Evolutionary conservation across 2,888 invertebrate species (phyloP).

Genomic region (Drepanosiphum platanoidis): DNA sequence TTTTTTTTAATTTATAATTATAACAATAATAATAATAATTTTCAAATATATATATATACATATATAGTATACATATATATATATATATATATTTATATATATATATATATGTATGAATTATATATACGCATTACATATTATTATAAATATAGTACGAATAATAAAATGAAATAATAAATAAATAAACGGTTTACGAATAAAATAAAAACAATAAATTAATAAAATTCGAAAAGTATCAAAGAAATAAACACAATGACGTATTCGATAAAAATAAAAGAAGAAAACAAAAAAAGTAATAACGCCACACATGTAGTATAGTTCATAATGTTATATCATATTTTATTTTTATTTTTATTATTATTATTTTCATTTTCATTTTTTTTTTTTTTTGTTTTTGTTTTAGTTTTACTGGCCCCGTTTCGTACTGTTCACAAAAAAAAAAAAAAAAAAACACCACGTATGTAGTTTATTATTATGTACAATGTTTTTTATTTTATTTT

Average conservation of each 20-base stretch:
- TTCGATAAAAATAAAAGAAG: not conserved
- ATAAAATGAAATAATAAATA: conserved; percentile 24
- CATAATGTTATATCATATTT: not conserved
- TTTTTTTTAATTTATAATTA: conserved; percentile 9
- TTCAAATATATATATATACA: not conserved
- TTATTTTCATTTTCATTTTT: too few relatives aligned
- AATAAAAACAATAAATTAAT: conserved; percentile 2
- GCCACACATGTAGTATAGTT: not conserved
- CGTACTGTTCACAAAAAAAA: not conserved
- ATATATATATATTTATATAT: too few relatives aligned
- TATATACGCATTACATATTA: not conserved
- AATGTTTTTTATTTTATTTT: not conserved
- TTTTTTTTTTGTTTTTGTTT: too few relatives aligned
- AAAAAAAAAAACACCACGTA: conserved; percentile 19
- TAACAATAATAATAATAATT: conserved; percentile 14
- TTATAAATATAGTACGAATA: conserved; percentile 8
- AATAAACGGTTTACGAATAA: conserved; percentile 15
- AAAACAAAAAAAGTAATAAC: not conserved
- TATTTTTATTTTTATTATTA: conserved; percentile 16
- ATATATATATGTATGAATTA: too few relatives aligned
- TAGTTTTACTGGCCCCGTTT: conserved; percentile 55
- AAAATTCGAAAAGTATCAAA: conserved; percentile 34
- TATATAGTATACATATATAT: too few relatives aligned
- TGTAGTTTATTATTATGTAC: not conserved
- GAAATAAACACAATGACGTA: not conserved